Conservation (phyloP, 1,140 invertebrate genomes). For the Sarcophaga peregrina region DNA sequence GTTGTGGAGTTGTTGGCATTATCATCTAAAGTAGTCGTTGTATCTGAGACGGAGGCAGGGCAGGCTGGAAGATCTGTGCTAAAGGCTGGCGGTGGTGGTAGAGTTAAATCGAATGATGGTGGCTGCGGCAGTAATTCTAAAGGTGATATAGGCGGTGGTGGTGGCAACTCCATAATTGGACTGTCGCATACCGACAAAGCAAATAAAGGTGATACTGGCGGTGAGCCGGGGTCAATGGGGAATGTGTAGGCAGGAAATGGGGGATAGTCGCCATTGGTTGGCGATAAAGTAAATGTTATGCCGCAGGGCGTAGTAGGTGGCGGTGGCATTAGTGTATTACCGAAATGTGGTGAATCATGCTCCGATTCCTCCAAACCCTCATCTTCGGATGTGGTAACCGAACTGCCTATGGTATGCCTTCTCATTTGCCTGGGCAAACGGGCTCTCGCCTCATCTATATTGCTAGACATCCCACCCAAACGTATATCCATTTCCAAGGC, state of each 20-base stretch:
- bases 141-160: slow-evolving; percentile 63
- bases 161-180: slow-evolving; percentile 69
- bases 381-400: slow-evolving; percentile 60
- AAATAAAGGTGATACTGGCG: slow-evolving; percentile 68
- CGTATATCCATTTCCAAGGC: slow-evolving; percentile 61
- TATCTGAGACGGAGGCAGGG: slow-evolving; percentile 53
- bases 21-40: slow-evolving; percentile 31
- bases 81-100: slow-evolving; percentile 49
- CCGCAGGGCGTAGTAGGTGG: slow-evolving; percentile 65
- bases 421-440: slow-evolving; percentile 59
- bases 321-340: slow-evolving; percentile 58
- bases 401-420: slow-evolving; percentile 60
- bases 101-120: slow-evolving; percentile 43
- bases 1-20: neutral
- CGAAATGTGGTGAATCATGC: slow-evolving; percentile 60
- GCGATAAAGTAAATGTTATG: slow-evolving; percentile 79
- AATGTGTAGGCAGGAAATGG: slow-evolving; percentile 53
- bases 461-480: slow-evolving; percentile 48
- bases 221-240: slow-evolving; percentile 65
- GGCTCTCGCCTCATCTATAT: slow-evolving; percentile 58
- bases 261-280: slow-evolving; percentile 66
- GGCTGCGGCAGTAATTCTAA: slow-evolving; percentile 45
- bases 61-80: slow-evolving; percentile 45
- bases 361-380: slow-evolving; percentile 59
- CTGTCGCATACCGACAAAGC: slow-evolving; percentile 55